phyloP scores from a whole-genome alignment of 2,888 invertebrate species.

The Venustoraphidia nigricollis region DNA sequence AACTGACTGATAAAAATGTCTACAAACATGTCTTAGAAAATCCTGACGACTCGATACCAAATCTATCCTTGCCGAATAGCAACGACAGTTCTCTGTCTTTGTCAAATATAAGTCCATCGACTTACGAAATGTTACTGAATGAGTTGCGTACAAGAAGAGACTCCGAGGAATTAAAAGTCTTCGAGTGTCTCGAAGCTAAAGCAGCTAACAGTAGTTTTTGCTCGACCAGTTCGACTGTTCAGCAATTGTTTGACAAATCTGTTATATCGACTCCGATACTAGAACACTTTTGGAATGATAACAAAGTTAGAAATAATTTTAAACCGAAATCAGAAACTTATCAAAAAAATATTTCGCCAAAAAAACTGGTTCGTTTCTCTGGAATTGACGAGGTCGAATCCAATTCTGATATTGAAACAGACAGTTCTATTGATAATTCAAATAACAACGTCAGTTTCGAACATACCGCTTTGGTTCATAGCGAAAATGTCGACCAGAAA shows the following conservation, averaged over 20 bases:
- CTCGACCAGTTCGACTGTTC: constrained; percentile 47
- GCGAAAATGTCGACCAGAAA: neutral
- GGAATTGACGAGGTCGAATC: neutral
- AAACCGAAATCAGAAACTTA: constrained; percentile 23
- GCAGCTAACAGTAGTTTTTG: constrained; percentile 55
- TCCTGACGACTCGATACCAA: too few relatives aligned
- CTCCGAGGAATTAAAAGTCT: constrained; percentile 51
- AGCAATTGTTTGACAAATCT: constrained; percentile 31
- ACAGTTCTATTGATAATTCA: too few relatives aligned
- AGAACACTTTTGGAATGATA: constrained; percentile 1
- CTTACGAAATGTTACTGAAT: constrained; percentile 2
- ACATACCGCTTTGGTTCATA: too few relatives aligned
- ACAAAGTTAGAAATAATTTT: constrained; percentile 23
- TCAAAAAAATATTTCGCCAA: neutral
- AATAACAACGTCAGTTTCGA: too few relatives aligned
- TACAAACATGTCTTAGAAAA: too few relatives aligned
- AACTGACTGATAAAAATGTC: too few relatives aligned
- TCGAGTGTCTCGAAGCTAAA: constrained; percentile 63
- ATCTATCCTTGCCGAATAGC: too few relatives aligned
- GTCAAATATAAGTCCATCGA: neutral
- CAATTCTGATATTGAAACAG: too few relatives aligned
- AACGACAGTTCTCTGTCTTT: too few relatives aligned
- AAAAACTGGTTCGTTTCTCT: neutral
- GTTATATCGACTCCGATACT: constrained; percentile 22
- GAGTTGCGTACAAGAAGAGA: constrained; percentile 15